Evolutionary conservation across 2,797 vertebrate species (phyloP).

Genomic region (Acestrorhynchus altus): DNA sequence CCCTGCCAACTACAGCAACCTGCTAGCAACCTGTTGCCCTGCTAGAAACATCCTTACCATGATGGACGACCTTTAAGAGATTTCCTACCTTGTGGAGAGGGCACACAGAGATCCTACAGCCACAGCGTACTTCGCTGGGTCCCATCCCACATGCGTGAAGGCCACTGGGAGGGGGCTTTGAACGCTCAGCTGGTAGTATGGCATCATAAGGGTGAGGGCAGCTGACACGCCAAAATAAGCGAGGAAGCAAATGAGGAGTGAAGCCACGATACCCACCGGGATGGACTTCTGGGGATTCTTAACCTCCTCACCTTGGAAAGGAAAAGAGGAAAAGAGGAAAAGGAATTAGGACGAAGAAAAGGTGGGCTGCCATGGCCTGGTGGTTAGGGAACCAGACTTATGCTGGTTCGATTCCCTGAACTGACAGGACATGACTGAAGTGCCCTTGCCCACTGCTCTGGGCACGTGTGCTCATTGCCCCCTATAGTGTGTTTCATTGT

Average conservation of each 20-base stretch:
- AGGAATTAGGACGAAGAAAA: too few species aligned
- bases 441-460: too few species aligned
- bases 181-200: slow-evolving; percentile 82
- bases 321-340: background rate
- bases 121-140: slow-evolving; percentile 80
- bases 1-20: too few species aligned
- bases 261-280: slow-evolving; percentile 81
- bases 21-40: too few species aligned
- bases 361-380: too few species aligned
- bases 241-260: slow-evolving; percentile 87
- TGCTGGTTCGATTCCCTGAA: too few species aligned
- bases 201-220: slow-evolving; percentile 88
- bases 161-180: slow-evolving; percentile 83
- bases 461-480: too few species aligned
- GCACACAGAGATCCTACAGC: slow-evolving; percentile 88
- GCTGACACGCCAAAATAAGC: slow-evolving; percentile 87
- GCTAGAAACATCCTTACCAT: too few species aligned
- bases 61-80: too few species aligned
- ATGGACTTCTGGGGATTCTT: slow-evolving; percentile 86
- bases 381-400: too few species aligned
- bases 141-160: slow-evolving; percentile 86
- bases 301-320: slow-evolving; percentile 84
- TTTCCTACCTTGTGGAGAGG: slow-evolving; percentile 83
- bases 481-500: too few species aligned
- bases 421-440: too few species aligned